Evolutionary conservation across 2,797 vertebrate genomes (phyloP).

Genomic region (Mus minutoides): DNA sequence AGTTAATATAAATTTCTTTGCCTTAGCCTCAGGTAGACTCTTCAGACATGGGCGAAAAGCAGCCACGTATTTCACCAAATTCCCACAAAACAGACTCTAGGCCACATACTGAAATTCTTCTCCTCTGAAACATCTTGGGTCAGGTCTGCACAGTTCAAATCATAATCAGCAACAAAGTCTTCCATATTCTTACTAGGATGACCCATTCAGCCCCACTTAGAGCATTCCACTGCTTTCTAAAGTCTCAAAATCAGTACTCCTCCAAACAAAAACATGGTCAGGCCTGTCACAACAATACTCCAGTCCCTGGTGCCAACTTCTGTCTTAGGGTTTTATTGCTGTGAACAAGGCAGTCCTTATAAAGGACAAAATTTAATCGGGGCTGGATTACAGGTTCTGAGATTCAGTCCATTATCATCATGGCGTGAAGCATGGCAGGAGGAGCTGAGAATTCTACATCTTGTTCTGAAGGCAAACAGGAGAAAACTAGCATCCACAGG

Average conservation of each 20-base stretch:
- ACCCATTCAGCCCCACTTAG: not conserved
- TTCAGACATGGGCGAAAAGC: too few relatives aligned
- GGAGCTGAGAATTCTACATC: not conserved
- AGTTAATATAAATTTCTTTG: not conserved
- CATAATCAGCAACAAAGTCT: not conserved
- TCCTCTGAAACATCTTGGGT: not conserved
- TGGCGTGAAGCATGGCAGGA: not conserved
- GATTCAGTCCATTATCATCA: not conserved
- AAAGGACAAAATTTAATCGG: not conserved
- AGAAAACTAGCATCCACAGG: not conserved
- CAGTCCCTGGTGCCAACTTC: not conserved
- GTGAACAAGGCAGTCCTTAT: not conserved
- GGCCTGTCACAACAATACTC: not conserved
- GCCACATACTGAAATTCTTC: not conserved
- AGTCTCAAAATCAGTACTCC: not conserved
- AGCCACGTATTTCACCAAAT: not conserved
- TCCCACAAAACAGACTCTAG: not conserved
- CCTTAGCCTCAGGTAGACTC: not conserved
- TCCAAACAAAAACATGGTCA: not conserved
- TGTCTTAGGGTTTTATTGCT: not conserved
- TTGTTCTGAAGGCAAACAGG: not conserved
- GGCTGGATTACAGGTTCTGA: not conserved
- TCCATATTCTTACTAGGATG: not conserved
- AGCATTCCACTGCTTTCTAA: not conserved
- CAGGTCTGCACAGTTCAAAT: not conserved